A percentile compares a stretch with the other conserved stretches of the same genome.
Evolutionary conservation across 2,797 vertebrate genomes (phyloP).

Genomic region (Tamandua tetradactyla): DNA sequence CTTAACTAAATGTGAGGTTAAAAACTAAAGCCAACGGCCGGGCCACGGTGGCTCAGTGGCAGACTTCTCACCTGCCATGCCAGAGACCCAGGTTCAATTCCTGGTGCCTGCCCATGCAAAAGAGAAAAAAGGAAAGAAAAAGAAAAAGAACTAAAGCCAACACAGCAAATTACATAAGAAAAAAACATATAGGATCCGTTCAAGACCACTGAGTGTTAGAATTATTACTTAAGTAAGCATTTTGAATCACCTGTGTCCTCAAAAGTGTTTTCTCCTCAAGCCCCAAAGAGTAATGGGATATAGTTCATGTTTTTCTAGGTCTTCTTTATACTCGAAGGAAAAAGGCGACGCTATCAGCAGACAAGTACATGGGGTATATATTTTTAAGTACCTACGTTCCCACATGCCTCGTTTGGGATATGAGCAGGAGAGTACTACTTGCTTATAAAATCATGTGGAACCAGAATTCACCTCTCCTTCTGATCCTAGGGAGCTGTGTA

Average conservation of each 20-base stretch:
- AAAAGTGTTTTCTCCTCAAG: background rate
- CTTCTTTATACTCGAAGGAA: background rate
- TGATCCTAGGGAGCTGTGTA: background rate
- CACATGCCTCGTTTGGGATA: background rate
- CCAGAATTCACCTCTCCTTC: background rate
- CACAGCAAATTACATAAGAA: background rate
- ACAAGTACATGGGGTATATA: background rate
- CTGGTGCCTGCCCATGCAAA: too few species aligned
- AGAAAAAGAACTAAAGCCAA: constrained; percentile 28
- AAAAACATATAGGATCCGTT: background rate
- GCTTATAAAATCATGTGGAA: background rate
- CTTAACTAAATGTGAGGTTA: constrained; percentile 12
- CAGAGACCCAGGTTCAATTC: too few species aligned
- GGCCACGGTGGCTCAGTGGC: too few species aligned
- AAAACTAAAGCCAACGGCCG: constrained; percentile 24
- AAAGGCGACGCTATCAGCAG: background rate
- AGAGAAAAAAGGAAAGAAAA: too few species aligned
- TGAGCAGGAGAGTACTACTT: background rate
- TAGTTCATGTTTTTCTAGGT: background rate
- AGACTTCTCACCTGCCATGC: too few species aligned
- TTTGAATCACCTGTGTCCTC: background rate
- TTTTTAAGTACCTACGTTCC: background rate
- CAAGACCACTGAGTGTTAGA: background rate
- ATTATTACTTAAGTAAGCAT: constrained; percentile 1
- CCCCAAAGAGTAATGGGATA: background rate